Percentiles rank a stretch among this genome's conserved stretches.
Conservation (phyloP, 2,797 vertebrate genomes). For the Sebastes trivittatus region DNA sequence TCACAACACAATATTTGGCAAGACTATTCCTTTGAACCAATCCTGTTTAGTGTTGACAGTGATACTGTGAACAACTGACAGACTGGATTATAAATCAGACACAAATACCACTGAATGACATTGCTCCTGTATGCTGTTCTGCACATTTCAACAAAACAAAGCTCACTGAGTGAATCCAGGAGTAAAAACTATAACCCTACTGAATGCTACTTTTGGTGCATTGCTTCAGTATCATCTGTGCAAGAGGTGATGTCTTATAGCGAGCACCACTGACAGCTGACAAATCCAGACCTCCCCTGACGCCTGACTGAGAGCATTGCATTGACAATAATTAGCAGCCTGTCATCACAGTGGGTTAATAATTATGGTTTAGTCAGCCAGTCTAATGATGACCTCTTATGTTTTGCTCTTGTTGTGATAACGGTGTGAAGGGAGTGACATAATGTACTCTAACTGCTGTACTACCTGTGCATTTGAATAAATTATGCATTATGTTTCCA, state of each 20-base stretch:
- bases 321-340: conserved; percentile 50
- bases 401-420: not conserved
- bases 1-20: not conserved
- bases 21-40: not conserved
- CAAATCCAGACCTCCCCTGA: conserved; percentile 28
- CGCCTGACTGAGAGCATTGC: conserved; percentile 30
- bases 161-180: not conserved
- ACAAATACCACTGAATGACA: not conserved
- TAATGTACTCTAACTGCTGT: not conserved
- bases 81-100: not conserved
- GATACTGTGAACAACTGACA: conserved; percentile 9
- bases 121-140: not conserved
- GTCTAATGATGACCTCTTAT: not conserved
- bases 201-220: not conserved
- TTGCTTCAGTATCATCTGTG: not conserved
- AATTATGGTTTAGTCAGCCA: not conserved
- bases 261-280: conserved; percentile 36
- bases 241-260: not conserved
- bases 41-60: not conserved
- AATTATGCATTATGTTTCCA: not conserved
- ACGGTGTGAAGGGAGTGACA: not conserved
- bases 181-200: not conserved
- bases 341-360: conserved; percentile 39
- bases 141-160: not conserved
- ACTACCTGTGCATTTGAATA: not conserved